These are phyloP conservation scores for Bradynema listronoti DNA, from an alignment of 1,140 invertebrate genomes.

Conservation along the genomic window DNA sequence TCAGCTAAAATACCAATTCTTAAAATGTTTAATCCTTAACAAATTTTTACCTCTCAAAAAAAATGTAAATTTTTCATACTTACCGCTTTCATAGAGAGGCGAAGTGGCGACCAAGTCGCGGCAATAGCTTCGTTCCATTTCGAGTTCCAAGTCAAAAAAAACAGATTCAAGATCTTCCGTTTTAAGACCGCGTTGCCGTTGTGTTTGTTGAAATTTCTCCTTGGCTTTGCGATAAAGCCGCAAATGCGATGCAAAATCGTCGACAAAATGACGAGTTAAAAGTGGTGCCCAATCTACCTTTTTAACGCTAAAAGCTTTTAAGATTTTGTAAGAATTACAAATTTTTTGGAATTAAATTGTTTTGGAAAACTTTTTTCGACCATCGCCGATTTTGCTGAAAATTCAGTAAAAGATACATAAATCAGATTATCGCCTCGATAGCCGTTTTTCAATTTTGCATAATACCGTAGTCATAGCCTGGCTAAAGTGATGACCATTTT, in stretches of 20 bases:
- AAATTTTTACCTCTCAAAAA: no score
- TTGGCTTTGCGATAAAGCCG: slow-evolving; percentile 70
- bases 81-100: slow-evolving; percentile 62
- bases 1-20: no score
- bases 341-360: no score
- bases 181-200: slow-evolving; percentile 2
- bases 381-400: no score
- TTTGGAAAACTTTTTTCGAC: slow-evolving; percentile 2
- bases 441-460: not conserved
- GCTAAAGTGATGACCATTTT: not conserved
- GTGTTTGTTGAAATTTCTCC: slow-evolving; percentile 64
- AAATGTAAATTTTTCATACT: slow-evolving; percentile 1
- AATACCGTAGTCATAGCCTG: not conserved
- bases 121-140: slow-evolving; percentile 70
- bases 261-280: slow-evolving; percentile 75
- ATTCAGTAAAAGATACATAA: not conserved
- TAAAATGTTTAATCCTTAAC: no score
- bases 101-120: slow-evolving; percentile 62
- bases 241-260: slow-evolving; percentile 80
- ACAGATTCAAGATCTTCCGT: slow-evolving; percentile 66
- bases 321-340: no score
- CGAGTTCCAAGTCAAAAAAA: slow-evolving; percentile 78
- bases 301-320: slow-evolving; percentile 71
- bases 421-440: not conserved
- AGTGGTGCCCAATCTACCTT: slow-evolving; percentile 80